Evolutionary conservation across 2,113 vertebrate genomes (phyloP).

Genomic region (Cyphomyrus discorhynchus): DNA sequence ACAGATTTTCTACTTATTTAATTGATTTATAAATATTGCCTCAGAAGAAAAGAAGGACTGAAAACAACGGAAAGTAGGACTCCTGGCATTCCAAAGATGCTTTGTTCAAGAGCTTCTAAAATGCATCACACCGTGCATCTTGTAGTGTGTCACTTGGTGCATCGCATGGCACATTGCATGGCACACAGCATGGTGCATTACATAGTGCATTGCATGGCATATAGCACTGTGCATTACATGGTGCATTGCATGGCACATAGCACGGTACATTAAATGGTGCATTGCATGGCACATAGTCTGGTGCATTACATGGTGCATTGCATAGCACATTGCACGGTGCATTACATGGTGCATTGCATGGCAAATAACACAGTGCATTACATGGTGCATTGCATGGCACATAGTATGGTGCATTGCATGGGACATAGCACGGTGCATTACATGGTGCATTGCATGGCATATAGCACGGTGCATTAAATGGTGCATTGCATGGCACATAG

Average conservation of each 20-base stretch:
- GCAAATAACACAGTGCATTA: too few species aligned
- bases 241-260: background rate
- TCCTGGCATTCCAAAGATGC: background rate
- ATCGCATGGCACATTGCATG: background rate
- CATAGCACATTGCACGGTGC: background rate
- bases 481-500: background rate
- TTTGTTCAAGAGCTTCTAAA: background rate
- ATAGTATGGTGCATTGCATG: background rate
- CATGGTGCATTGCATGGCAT: too few species aligned
- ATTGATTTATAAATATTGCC: background rate
- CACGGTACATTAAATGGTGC: background rate
- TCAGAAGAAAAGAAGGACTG: background rate
- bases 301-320: background rate
- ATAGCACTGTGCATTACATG: background rate
- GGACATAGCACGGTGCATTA: background rate
- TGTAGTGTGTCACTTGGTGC: background rate
- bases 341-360: too few species aligned
- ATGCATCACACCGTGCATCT: background rate
- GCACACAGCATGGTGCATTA: background rate
- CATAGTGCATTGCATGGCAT: background rate
- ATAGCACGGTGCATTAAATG: too few species aligned
- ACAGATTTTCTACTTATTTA: background rate
- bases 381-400: background rate
- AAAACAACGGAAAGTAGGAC: background rate
- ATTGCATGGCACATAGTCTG: background rate